phyloP scores from a whole-genome alignment of 2,797 vertebrate genomes.

The Lacerta agilis region DNA sequence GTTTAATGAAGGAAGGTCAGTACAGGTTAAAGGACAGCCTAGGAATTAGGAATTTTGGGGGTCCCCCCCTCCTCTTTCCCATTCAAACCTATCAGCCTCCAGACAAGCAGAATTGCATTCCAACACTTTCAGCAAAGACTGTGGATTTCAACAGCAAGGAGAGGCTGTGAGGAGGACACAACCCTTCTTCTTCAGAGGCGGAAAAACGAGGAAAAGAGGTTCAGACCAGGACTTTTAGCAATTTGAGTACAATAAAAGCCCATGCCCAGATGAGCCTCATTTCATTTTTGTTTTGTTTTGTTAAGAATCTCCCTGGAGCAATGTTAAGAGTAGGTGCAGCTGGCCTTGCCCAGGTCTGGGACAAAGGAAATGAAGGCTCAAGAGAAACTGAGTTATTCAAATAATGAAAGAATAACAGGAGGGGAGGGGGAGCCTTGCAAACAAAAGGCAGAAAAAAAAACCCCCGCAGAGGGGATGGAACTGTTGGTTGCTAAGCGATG shows the following conservation, averaged over 20 bases:
- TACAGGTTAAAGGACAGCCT: no score
- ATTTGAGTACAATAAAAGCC: background rate
- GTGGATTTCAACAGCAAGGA: background rate
- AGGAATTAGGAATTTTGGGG: no score
- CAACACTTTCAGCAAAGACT: background rate
- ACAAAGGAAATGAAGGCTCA: constrained; percentile 30
- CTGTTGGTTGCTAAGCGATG: constrained; percentile 1
- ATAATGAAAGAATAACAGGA: constrained; percentile 6
- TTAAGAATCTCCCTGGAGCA: constrained; percentile 5
- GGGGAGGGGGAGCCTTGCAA: background rate
- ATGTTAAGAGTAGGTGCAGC: background rate
- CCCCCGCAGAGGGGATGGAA: background rate
- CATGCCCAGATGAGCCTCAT: background rate
- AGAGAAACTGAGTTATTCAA: background rate
- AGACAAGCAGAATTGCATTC: no score
- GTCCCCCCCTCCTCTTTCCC: no score
- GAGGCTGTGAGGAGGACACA: no score
- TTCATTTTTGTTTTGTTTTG: background rate
- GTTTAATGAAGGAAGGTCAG: no score
- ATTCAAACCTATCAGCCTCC: no score
- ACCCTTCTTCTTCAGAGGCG: background rate
- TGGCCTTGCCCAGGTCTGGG: background rate
- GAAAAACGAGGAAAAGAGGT: background rate
- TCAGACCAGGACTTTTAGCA: background rate
- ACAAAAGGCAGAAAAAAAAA: background rate